Conservation (phyloP, 2,888 invertebrate species). For the Cremastinae sp. region DNA sequence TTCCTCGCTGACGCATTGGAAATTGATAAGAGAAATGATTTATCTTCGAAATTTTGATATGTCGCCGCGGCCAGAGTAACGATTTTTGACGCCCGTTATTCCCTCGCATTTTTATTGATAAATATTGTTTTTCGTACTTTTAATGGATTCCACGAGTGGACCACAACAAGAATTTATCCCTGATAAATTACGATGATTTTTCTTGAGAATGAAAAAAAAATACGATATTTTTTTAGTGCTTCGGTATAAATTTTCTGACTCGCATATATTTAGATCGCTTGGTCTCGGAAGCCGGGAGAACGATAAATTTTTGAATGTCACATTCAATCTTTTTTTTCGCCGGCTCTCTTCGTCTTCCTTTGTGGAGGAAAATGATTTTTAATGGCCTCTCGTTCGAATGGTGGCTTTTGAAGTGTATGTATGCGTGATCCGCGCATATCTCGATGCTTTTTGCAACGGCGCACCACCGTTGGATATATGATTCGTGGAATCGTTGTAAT, state of each 20-base stretch:
- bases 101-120: constrained; percentile 13
- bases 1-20: too few relatives aligned
- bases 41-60: background rate
- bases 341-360: too few relatives aligned
- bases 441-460: constrained; percentile 34
- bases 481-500: constrained; percentile 60
- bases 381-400: background rate
- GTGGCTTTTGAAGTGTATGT: constrained; percentile 20
- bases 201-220: too few relatives aligned
- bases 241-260: too few relatives aligned
- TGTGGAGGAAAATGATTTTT: constrained; percentile 8
- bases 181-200: too few relatives aligned
- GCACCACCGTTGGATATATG: constrained; percentile 41
- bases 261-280: background rate
- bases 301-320: constrained; percentile 19
- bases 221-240: too few relatives aligned
- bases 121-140: too few relatives aligned
- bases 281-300: background rate
- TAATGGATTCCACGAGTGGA: background rate
- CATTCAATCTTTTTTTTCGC: constrained; percentile 19
- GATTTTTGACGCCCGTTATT: too few relatives aligned
- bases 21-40: too few relatives aligned
- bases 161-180: too few relatives aligned
- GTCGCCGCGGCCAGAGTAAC: too few relatives aligned
- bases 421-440: constrained; percentile 23